Base-by-base conservation (phyloP, 2,888 invertebrate species). In the Andrena bucephala region DNA sequence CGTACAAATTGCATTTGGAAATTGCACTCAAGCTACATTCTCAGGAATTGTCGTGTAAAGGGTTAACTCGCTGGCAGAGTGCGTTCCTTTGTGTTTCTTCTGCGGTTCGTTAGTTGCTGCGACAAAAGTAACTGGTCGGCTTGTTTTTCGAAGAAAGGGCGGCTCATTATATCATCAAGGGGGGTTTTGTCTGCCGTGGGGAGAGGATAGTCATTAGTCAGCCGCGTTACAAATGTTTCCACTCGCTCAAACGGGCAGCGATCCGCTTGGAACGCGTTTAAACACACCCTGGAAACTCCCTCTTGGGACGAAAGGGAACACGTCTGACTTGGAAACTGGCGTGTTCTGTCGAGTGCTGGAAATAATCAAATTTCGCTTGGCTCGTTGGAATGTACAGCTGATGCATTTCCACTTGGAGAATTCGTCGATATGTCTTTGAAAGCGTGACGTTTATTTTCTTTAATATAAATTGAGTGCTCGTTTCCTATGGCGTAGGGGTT, bases 191-290 rank as follows among this genome's bases (percentile, higher is more conserved):
- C 16, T 16, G 29, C 6, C 24, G 27, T 8, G 66, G 48, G 36
- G 29, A 42, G 67, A 71, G 31, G 27, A 36, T 67, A 48, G 63
- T 81, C 81, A 36, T 81, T 81, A 77, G 67, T 65, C 31, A 6
- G 29, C 57, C 63, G 24, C 59, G 77, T 79, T 77, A 79, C 69
- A 77, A 69, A 77, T 77, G 67, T 73, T 77, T 79, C 59, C 77
- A n/a, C 69, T 50, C 65, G 65, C 27, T 66, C 50, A 27, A 76
- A 68, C 57, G 67, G 33, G 16, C 36, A 71, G 29, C 70, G 31
- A 71, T 42, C 29, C 48, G 24, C 42, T 27, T 10, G 36, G 10
- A n/a, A 52, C 27, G 59, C 13, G 52, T 48, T 67, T 62, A 74
- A 67, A 72, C 29, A 10, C 33, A 42, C 24, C 29, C 33, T n/a